Evolutionary conservation across 2,113 vertebrate genomes (phyloP).

Genomic region (Regulus satrapa): DNA sequence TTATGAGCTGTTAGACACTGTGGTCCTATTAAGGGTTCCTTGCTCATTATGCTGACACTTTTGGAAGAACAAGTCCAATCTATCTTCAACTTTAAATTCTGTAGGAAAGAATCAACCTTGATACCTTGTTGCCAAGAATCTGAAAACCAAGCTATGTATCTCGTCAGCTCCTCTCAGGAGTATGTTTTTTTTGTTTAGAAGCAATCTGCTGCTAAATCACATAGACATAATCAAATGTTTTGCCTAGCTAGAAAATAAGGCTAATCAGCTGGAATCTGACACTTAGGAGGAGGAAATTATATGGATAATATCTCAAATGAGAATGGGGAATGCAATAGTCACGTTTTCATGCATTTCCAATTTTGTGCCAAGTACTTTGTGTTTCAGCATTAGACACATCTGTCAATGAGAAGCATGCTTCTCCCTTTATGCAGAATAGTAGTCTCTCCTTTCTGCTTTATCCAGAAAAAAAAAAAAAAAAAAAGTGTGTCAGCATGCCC

Average conservation of each 20-base stretch:
- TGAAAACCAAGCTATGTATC: neutral
- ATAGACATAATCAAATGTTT: neutral
- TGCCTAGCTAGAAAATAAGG: neutral
- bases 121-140: neutral
- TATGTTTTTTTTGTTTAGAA: neutral
- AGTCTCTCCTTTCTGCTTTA: neutral
- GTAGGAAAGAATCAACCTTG: neutral
- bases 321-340: neutral
- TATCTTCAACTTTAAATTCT: neutral
- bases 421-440: neutral
- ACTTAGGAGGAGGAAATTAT: neutral
- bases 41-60: neutral
- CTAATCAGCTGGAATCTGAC: neutral
- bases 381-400: neutral
- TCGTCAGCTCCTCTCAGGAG: neutral
- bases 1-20: neutral
- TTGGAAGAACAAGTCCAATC: neutral
- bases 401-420: neutral
- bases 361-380: neutral
- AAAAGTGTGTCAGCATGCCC: neutral
- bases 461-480: neutral
- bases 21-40: neutral
- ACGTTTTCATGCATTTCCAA: neutral
- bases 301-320: neutral
- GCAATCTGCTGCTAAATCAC: neutral